Base-by-base conservation (phyloP, 2,888 invertebrate genomes). In the Boloria euphrosyne region DNA sequence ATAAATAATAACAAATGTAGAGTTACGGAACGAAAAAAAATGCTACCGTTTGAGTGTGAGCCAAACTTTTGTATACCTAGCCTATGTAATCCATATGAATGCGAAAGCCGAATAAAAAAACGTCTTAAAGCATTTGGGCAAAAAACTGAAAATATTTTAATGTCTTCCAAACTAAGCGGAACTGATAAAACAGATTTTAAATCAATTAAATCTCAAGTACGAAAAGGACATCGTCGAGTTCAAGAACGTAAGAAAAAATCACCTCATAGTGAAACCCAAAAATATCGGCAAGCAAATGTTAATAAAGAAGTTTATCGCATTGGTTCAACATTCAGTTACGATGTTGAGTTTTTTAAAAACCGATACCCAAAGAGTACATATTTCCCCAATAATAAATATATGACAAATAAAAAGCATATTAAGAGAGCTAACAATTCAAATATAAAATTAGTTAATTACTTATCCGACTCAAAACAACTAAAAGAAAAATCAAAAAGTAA, bases 31-130 rank as follows among this genome's bases (percentile, higher is more conserved):
- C 50, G 22, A 27, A n/a, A 50, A 60, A 62, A 62, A n/a, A 65
- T 78, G 38, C 69, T 73, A 47, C 76, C 79, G 14, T 75, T 79
- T 72, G 80, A 83, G 67, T 83, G 82, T 71, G 79, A 81, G 66
- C 80, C 80, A 44, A 76, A 75, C 22, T 61, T 78, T 52, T 83
- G 82, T 68, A 64, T 78, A 10, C 82, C 82, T 22, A 76, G 75
- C 14, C 53, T 74, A 65, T 83, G 83, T 70, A 52, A 66, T 58
- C 62, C 66, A 4, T 47, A 49, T 49, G 60, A 66, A 58, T 70
- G 68, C 44, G 51, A 67, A 62, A 66, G 68, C 57, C 65, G 59
- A 22, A 68, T 71, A 47, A 49, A 49, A 38, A 66, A 62, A 62
- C 49, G 64, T 49, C 46, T 22, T 47, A 59, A 57, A 67, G 65